phyloP scores from a whole-genome alignment of 2,113 vertebrate species.

The Crotalus tigris region DNA sequence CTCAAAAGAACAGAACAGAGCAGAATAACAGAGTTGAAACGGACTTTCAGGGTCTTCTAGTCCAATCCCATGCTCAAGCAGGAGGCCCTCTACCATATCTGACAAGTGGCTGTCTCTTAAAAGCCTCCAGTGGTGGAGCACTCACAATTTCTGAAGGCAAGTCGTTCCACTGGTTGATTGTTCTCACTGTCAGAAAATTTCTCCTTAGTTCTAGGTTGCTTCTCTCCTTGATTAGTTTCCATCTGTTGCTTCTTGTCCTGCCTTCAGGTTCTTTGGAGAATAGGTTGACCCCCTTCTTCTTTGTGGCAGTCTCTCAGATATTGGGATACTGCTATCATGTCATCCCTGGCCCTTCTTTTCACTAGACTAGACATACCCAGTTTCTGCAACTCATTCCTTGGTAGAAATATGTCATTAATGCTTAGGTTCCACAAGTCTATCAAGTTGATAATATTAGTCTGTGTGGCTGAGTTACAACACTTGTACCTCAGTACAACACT shows the following conservation, averaged over 20 bases:
- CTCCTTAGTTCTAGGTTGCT: neutral
- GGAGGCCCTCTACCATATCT: neutral
- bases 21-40: neutral
- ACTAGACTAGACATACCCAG: neutral
- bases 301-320: neutral
- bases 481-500: neutral
- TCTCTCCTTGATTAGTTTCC: neutral
- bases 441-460: neutral
- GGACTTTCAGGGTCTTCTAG: neutral
- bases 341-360: neutral
- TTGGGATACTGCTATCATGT: neutral
- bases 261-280: neutral
- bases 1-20: neutral
- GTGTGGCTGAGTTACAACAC: neutral
- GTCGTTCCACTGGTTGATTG: no score
- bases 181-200: no score
- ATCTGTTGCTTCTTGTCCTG: fast-evolving
- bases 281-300: neutral
- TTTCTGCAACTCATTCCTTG: neutral
- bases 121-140: neutral
- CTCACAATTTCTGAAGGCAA: neutral
- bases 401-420: neutral
- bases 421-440: neutral
- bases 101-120: neutral
- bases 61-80: neutral